Evolutionary conservation across 2,888 invertebrate genomes (phyloP), one percentile per base, ranked within the genome.

Genomic region (Thymelicus sylvestris): DNA sequence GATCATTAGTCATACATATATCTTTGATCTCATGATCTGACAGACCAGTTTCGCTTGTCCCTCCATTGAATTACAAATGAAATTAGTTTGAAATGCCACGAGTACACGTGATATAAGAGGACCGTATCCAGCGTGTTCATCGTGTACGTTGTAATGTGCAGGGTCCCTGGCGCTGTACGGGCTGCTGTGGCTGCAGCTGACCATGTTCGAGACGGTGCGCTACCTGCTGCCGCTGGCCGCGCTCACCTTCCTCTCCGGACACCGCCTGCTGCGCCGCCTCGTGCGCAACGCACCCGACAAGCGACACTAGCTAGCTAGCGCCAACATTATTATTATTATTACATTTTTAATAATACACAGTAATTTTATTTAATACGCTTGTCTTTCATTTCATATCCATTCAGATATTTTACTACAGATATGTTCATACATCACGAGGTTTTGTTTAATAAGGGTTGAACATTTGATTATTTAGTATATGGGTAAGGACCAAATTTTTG

Each of bases 181-280:
- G 67, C 90, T 97, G 81, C 98, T 99, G 94, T 99, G 99, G 99
- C 91, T 98, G 79, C 95, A 96, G 84, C 94, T 99, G 80, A 96
- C 98, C 84, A 99, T 99, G 99, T 99, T 99, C 94, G 96, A 97
- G 77, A 99, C 99, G 19, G 94, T 98, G 80, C 97, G 98, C 79
- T 98, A 98, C 93, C 95, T 99, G 80, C 94, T 97, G 77, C 96
- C 97, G 73, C 94, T 99, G 70, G 98, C 96, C 71, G 94, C 97
- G 52, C 95, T 98, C 76, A 99, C 99, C 71, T 99, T 99, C 95
- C 95, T 99, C 52, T 96, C 97, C 73, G 99, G 99, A 2, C 98
- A 99, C 88, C 96, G 97, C 77, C 95, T 99, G 86, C 95, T 99
- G 79, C 96, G 98, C 72, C 95, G 96, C 73, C 96, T 99, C 79